Percentiles rank a stretch among this genome's conserved stretches.
These are phyloP conservation scores for Hyposmocoma kahamanoa DNA, from an alignment of 1,140 invertebrate species.

Conservation along the genomic window DNA sequence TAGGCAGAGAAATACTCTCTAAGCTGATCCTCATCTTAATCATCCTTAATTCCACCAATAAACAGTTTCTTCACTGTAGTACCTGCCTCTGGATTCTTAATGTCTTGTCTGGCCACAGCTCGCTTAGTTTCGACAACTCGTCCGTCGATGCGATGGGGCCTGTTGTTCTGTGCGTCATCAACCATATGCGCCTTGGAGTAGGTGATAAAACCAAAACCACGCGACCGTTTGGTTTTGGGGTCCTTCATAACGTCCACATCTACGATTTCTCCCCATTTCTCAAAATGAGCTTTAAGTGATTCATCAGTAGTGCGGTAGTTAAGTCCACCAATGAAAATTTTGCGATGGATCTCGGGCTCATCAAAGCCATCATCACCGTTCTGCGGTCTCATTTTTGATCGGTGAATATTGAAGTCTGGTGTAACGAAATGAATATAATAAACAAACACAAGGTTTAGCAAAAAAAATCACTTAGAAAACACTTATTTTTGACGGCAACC, in stretches of 20 bases:
- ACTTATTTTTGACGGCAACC: neutral
- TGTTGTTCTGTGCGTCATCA: conserved; percentile 93
- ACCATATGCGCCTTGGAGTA: conserved; percentile 95
- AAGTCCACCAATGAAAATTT: conserved; percentile 97
- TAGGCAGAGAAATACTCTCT: conserved; percentile 89
- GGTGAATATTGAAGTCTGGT: no score
- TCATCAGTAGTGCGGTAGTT: conserved; percentile 97
- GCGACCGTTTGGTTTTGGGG: conserved; percentile 90
- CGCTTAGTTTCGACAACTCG: conserved; percentile 96
- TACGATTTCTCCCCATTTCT: conserved; percentile 97
- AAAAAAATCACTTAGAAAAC: neutral
- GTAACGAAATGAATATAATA: neutral
- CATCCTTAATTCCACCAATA: conserved; percentile 93
- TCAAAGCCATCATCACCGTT: conserved; percentile 65
- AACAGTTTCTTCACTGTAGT: conserved; percentile 97
- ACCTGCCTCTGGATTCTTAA: conserved; percentile 91
- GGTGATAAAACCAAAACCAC: conserved; percentile 98
- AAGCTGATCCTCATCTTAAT: conserved; percentile 91
- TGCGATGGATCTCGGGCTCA: conserved; percentile 95
- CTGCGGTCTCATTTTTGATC: conserved; percentile 60
- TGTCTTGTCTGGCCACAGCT: conserved; percentile 95
- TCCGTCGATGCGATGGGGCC: conserved; percentile 81
- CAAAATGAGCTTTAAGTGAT: conserved; percentile 93
- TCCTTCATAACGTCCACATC: conserved; percentile 99
- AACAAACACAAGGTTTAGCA: neutral